A percentile compares a stretch with the other conserved stretches of the same genome.
These are phyloP conservation scores for Odocoileus hemionus DNA, from an alignment of 2,113 vertebrate species.

Conservation along the genomic window DNA sequence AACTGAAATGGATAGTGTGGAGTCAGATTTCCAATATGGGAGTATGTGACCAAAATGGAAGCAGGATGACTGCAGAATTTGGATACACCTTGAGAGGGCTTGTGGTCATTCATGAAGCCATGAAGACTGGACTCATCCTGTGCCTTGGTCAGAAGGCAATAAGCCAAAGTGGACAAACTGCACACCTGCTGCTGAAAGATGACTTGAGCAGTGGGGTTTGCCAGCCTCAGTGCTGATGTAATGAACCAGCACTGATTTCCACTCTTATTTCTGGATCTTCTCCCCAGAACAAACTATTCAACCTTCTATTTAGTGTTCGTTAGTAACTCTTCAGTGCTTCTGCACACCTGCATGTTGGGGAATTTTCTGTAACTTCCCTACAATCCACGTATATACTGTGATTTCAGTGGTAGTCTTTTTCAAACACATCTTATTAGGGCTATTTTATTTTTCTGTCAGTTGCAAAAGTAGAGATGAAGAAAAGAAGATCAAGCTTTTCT, in stretches of 20 bases:
- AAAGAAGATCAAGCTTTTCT: slow-evolving; percentile 23
- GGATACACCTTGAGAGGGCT: background rate
- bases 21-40: background rate
- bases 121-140: background rate
- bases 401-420: background rate
- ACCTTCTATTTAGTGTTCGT: background rate
- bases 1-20: background rate
- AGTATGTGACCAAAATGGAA: background rate
- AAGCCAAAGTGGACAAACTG: background rate
- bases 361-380: background rate
- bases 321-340: slow-evolving; percentile 37
- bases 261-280: slow-evolving; percentile 12
- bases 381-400: background rate
- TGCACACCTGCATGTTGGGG: background rate
- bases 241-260: slow-evolving; percentile 46
- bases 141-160: background rate
- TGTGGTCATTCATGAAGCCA: background rate
- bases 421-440: background rate
- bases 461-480: slow-evolving; percentile 8
- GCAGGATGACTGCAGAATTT: background rate
- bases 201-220: background rate
- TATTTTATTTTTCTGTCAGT: slow-evolving; percentile 21
- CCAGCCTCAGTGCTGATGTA: background rate
- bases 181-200: background rate
- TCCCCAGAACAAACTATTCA: background rate